Percentiles rank a stretch among this genome's conserved stretches.
These are phyloP conservation scores for Lepisosteus oculatus DNA, from an alignment of 2,113 vertebrate genomes.

Conservation along the genomic window DNA sequence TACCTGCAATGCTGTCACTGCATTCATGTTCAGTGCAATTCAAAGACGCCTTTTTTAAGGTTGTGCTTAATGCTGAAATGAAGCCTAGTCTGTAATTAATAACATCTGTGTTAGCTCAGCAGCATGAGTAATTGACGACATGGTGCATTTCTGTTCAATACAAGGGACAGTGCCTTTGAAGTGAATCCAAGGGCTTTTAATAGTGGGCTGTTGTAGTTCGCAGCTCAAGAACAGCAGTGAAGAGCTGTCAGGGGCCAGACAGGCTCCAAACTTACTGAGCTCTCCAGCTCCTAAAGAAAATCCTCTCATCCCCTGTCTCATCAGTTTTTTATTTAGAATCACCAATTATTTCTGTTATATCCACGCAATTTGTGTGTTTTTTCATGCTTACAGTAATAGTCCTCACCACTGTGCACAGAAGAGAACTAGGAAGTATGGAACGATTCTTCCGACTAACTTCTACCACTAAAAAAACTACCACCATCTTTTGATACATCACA, in stretches of 20 bases:
- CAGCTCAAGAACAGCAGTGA: background rate
- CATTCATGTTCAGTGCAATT: too few relatives aligned
- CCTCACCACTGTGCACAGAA: too few relatives aligned
- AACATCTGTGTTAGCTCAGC: constrained; percentile 20
- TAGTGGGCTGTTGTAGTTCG: background rate
- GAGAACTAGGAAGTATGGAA: too few relatives aligned
- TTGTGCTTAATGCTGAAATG: constrained; percentile 10
- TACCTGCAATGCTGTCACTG: too few relatives aligned
- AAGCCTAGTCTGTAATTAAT: constrained; percentile 36
- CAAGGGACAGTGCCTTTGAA: constrained; percentile 12
- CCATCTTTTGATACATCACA: too few relatives aligned
- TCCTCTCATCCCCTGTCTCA: constrained; percentile 1
- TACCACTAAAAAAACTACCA: too few relatives aligned
- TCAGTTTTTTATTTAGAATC: too few relatives aligned
- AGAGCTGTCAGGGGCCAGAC: background rate
- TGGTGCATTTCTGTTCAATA: constrained; percentile 5
- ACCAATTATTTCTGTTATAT: too few relatives aligned
- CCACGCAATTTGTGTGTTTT: too few relatives aligned
- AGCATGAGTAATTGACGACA: constrained; percentile 6
- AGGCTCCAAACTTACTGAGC: background rate
- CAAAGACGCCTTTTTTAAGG: too few relatives aligned
- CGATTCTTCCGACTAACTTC: too few relatives aligned
- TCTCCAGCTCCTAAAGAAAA: background rate
- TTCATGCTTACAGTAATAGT: too few relatives aligned
- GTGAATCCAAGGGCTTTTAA: constrained; percentile 1